Evolutionary conservation across 2,113 vertebrate species (phyloP).

Genomic region (Pygathrix nemaeus): DNA sequence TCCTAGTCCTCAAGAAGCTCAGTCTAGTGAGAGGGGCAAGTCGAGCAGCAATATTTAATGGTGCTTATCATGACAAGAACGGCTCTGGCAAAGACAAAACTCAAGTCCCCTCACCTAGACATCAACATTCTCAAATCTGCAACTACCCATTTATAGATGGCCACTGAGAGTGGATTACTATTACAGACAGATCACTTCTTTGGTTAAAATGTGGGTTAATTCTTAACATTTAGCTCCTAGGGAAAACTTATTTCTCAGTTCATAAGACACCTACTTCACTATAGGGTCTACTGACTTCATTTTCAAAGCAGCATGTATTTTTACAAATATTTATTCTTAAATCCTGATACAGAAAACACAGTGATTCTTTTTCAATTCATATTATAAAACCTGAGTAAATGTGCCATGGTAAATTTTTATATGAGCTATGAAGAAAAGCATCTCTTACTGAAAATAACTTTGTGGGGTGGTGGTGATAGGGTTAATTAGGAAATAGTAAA

Average conservation of each 20-base stretch:
- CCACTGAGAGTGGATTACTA: neutral
- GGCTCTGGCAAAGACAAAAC: neutral
- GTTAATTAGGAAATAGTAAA: constrained; percentile 25
- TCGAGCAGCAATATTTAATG: neutral
- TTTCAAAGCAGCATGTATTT: neutral
- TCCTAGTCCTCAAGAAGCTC: neutral
- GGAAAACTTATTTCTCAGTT: neutral
- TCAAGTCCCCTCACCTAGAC: neutral
- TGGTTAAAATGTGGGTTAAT: neutral
- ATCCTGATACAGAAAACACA: constrained; percentile 1
- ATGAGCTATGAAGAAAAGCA: neutral
- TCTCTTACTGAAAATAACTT: constrained; percentile 29
- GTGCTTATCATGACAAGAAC: neutral
- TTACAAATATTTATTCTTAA: constrained; percentile 35
- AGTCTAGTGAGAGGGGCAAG: neutral
- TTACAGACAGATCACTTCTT: neutral
- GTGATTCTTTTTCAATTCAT: neutral
- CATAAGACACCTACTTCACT: neutral
- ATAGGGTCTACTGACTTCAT: neutral
- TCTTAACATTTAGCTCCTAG: neutral
- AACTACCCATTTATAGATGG: neutral
- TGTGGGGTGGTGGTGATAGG: neutral
- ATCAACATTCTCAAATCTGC: neutral
- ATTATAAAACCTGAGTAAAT: neutral
- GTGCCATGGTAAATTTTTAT: neutral